Base-by-base conservation (phyloP, 2,797 vertebrate genomes). In the Megalops cyprinoides region DNA sequence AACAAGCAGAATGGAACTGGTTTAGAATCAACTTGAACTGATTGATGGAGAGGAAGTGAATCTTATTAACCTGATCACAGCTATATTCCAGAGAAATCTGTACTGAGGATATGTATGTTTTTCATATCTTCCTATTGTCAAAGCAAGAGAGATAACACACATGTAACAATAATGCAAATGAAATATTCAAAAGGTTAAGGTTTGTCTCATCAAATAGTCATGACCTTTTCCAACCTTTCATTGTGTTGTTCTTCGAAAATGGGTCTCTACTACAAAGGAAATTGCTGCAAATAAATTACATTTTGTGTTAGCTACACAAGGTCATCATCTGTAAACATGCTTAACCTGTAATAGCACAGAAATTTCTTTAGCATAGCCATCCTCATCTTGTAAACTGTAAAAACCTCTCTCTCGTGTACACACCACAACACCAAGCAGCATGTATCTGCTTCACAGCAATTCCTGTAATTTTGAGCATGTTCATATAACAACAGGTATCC, bases 131-230 rank as follows among this genome's bases (percentile, higher is more conserved):
- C 15, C 7, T 78, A 58, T 78, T 37, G 48, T 48, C 76, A 25
- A 78, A 74, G 48, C n/a, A 18, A 55, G 76, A 28, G 73, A 58
- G 73, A 79, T 62, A 81, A 39, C 8, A 60, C 8, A 1, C 79
- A 80, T 77, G 78, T 69, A 81, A 60, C 55, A 9, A 77, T 67
- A 28, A 69, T 79, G 76, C 34, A 58, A 79, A 83, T 83, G 10
- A 86, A 82, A 85, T 84, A 86, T 84, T 80, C 37, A 81, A 65
- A 80, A 78, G 67, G 18, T 77, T 60, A 78, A 53, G 14, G 42
- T 12, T 62, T 42, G 39, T 15, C 76, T 23, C 71, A 78, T 74
- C 44, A 48, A 49, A 74, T 55, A 78, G 67, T 62, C 67, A 65
- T 31, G 58, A 73, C 46, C 60, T 74, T 53, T 78, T 46, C 56